Base-by-base conservation (phyloP, 2,888 invertebrate species). In the Macrophya annulata region DNA sequence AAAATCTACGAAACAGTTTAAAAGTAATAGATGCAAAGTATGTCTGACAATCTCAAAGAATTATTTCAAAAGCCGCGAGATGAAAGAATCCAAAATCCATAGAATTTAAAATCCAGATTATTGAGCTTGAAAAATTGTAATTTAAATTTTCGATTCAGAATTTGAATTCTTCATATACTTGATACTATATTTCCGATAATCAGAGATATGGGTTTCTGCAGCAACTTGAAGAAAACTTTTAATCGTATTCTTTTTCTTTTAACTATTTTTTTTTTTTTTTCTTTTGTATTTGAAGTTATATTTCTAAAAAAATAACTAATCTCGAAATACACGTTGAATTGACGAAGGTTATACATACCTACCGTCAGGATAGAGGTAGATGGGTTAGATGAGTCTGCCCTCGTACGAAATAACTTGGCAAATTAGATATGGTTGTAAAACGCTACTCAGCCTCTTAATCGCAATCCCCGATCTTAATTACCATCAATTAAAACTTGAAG, bases 401-500 rank as follows among this genome's bases (percentile, higher is more conserved):
- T 40, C 31, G 81, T 62, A 81, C 43, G 62, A 81, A 81, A 81
- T 81, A 59, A 81, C 81, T 81, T 62, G 59, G 62, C 40, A 43
- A 62, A 81, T 81, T 81, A 59, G 59, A 81, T 62, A 62, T 81
- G 81, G 59, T 62, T 81, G 81, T 81, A 62, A 43, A 81, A 81
- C 81, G 81, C 81, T 81, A 81, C 81, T 81, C 81, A 81, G 51
- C 81, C 62, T 81, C 62, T 43, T 81, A 81, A 81, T 81, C 81
- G 81, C 81, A 62, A 62, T 81, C 15, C 81, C 81, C 59, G 62
- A 81, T 81, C 81, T 81, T 81, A 81, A 81, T 81, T 81, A 81
- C 81, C 62, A 62, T 81, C 81, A 62, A 81, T 81, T 81, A 81
- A 81, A 81, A 81, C 81, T 81, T 81, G 81, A 81, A 81, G 25